A percentile compares a stretch with the other conserved stretches of the same genome.
These are phyloP conservation scores for Lepus timidus DNA, from an alignment of 2,113 vertebrate genomes.

Conservation along the genomic window DNA sequence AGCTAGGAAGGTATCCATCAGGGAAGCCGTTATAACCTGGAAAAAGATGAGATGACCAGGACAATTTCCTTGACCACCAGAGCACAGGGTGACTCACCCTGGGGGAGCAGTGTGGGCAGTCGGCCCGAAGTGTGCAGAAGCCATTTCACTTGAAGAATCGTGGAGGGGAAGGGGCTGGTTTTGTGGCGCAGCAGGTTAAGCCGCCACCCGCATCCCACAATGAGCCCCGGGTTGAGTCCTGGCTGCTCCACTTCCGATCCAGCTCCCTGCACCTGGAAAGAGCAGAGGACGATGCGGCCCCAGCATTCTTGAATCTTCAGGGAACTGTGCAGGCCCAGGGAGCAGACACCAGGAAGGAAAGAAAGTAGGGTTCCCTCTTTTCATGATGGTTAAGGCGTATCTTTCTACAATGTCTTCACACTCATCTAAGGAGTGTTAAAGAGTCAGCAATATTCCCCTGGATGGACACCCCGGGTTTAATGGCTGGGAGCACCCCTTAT, in stretches of 20 bases:
- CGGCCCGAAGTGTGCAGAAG: not conserved
- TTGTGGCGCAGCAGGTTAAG: no score
- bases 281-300: no score
- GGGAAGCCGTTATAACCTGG: not conserved
- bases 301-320: not conserved
- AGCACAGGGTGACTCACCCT: not conserved
- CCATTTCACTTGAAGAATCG: not conserved
- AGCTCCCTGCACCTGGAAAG: no score
- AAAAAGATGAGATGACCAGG: not conserved
- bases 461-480: not conserved
- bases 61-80: not conserved
- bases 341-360: not conserved
- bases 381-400: not conserved
- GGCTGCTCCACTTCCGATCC: no score
- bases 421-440: conserved; percentile 26
- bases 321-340: not conserved
- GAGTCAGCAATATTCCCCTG: not conserved
- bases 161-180: no score
- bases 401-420: not conserved
- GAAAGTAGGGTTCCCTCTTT: not conserved
- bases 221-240: no score
- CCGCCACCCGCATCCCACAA: no score
- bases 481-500: not conserved
- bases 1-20: not conserved
- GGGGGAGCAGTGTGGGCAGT: not conserved